Percentiles rank a stretch among this genome's conserved stretches.
Evolutionary conservation across 2,797 vertebrate species (phyloP).

Genomic region (Podargus strigoides): DNA sequence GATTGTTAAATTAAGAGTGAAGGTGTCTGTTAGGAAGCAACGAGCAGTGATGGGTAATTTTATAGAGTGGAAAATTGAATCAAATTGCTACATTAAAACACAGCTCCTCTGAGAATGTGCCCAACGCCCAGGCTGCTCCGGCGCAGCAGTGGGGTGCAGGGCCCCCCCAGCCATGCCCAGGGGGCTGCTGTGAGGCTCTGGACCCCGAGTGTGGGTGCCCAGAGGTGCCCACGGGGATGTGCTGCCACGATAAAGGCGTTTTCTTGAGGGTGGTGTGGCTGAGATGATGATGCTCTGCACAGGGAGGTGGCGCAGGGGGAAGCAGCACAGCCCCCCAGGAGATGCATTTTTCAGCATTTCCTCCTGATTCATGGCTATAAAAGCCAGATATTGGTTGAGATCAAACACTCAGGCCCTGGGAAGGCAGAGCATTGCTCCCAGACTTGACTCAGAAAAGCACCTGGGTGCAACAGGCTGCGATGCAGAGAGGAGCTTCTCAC

Average conservation of each 20-base stretch:
- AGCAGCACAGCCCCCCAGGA: not conserved
- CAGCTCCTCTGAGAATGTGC: conserved; percentile 79
- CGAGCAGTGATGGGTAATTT: conserved; percentile 90
- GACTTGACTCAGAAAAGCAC: not conserved
- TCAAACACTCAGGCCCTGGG: not conserved
- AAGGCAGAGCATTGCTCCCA: not conserved
- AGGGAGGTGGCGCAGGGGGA: not conserved
- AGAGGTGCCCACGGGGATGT: accelerated
- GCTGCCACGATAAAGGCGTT: not conserved
- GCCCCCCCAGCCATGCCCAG: accelerated
- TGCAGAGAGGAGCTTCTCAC: accelerated
- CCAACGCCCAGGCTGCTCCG: conserved; percentile 59
- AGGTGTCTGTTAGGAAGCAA: conserved; percentile 85
- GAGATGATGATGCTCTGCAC: not conserved
- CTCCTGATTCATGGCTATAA: not conserved
- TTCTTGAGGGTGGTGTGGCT: accelerated
- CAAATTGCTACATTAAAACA: conserved; percentile 93
- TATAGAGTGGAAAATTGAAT: conserved; percentile 98
- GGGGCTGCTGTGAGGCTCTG: not conserved
- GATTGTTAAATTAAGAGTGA: conserved; percentile 96
- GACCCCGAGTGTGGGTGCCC: not conserved
- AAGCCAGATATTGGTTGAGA: not conserved
- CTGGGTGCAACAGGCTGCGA: not conserved
- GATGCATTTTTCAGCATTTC: not conserved
- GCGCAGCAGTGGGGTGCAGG: conserved; percentile 68